Evolutionary conservation across 2,113 vertebrate species (phyloP).

Genomic region (Scomber colias): DNA sequence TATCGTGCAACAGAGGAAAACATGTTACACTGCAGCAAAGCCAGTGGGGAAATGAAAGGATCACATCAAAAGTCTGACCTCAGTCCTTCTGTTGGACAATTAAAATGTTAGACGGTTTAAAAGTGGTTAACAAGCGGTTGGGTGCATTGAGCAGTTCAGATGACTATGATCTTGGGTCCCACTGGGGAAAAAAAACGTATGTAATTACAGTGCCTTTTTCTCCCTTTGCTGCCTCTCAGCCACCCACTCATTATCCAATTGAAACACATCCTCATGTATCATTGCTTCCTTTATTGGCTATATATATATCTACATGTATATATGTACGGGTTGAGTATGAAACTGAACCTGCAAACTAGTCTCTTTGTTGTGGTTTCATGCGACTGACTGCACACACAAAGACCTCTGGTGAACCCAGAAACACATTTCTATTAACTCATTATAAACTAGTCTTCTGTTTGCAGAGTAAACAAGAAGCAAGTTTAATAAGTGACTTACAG

Average conservation of each 20-base stretch:
- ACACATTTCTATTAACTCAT: slow-evolving; percentile 5
- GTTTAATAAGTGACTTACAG: slow-evolving; percentile 56
- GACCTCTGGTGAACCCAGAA: slow-evolving; percentile 43
- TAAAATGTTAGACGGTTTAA: slow-evolving; percentile 71
- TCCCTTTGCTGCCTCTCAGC: slow-evolving; percentile 70
- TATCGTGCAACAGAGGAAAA: slow-evolving; percentile 18
- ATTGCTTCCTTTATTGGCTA: slow-evolving; percentile 72
- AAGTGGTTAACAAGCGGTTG: slow-evolving; percentile 77
- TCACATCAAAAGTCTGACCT: slow-evolving; percentile 40
- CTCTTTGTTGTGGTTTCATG: slow-evolving; percentile 38
- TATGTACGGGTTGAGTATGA: slow-evolving; percentile 53
- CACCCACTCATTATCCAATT: slow-evolving; percentile 84
- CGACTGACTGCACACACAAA: slow-evolving; percentile 26
- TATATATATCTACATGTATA: slow-evolving; percentile 54
- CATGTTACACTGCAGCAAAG: slow-evolving; percentile 12
- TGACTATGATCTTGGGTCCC: slow-evolving; percentile 78
- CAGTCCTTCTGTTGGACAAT: slow-evolving; percentile 63
- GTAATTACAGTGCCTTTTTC: slow-evolving; percentile 83
- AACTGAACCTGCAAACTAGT: slow-evolving; percentile 35
- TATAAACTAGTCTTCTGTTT: slow-evolving; percentile 5
- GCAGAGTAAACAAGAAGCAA: slow-evolving; percentile 38
- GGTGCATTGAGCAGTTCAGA: slow-evolving; percentile 65
- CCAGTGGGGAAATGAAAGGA: slow-evolving; percentile 22
- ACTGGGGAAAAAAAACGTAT: slow-evolving; percentile 56
- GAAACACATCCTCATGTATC: slow-evolving; percentile 73